These are phyloP conservation scores for Microcebus tavaratra DNA, from an alignment of 2,113 vertebrate genomes.

Conservation along the genomic window DNA sequence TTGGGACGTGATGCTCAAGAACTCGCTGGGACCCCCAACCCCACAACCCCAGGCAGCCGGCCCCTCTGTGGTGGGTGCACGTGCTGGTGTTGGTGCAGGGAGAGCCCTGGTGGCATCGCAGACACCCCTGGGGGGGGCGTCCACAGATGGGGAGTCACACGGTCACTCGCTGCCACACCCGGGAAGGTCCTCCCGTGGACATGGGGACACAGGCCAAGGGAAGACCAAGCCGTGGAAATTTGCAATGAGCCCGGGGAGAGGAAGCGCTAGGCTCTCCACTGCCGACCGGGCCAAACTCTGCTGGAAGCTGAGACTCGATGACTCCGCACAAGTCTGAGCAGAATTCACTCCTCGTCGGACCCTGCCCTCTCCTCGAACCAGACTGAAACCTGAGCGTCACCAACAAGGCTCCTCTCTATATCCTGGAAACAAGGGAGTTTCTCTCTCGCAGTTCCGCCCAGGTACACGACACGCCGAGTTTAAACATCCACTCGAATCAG, in stretches of 20 bases:
- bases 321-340: not conserved
- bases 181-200: fast-evolving
- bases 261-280: not conserved
- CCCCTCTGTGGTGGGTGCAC: no score
- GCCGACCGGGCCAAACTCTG: not conserved
- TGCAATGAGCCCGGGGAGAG: no score
- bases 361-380: not conserved
- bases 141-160: not conserved
- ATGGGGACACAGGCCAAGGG: not conserved
- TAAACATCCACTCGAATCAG: fast-evolving
- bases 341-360: not conserved
- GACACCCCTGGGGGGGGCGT: not conserved
- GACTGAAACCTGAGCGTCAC: not conserved
- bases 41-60: no score
- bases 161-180: not conserved
- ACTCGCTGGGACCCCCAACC: not conserved
- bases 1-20: not conserved
- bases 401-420: not conserved
- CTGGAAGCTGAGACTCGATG: not conserved
- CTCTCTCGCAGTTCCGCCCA: fast-evolving
- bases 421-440: not conserved
- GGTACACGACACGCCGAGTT: fast-evolving
- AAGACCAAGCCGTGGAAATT: no score
- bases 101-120: no score
- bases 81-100: no score